Conservation (phyloP, 2,797 vertebrate species). For the Labeo calbasu region DNA sequence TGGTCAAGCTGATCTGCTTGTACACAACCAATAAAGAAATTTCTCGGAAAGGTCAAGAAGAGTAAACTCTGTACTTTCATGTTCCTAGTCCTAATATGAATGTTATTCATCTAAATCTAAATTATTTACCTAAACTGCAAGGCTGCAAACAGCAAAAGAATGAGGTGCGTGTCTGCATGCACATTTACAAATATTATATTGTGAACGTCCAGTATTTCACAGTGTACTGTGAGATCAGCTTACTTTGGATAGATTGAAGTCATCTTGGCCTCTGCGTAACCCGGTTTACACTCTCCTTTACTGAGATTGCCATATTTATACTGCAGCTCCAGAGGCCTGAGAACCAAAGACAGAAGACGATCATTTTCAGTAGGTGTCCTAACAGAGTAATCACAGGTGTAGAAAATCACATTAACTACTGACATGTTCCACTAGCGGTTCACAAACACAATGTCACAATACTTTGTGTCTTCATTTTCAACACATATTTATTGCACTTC, state of each 20-base stretch:
- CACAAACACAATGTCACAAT: not conserved
- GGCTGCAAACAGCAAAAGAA: not conserved
- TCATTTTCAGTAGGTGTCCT: not conserved
- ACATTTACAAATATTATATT: not conserved
- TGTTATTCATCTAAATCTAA: not conserved
- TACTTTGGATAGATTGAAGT: conserved; percentile 90
- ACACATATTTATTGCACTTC: not conserved
- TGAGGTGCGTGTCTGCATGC: not conserved
- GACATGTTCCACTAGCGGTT: not conserved
- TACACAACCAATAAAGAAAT: not conserved
- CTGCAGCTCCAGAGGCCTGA: conserved; percentile 74
- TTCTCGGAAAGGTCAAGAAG: not conserved
- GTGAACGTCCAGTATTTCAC: not conserved
- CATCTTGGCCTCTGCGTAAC: conserved; percentile 88
- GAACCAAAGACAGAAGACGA: conserved; percentile 3
- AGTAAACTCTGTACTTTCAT: not conserved
- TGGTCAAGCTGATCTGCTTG: not conserved
- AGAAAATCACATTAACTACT: not conserved
- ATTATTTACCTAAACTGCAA: not conserved
- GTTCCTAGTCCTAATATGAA: not conserved
- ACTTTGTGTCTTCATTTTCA: not conserved
- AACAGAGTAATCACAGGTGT: not conserved
- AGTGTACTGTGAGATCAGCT: conserved; percentile 63
- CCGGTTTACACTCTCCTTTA: conserved; percentile 86
- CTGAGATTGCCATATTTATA: conserved; percentile 88